These are phyloP conservation scores for Agrochola lychnidis DNA, from an alignment of 2,888 invertebrate genomes.

Conservation along the genomic window DNA sequence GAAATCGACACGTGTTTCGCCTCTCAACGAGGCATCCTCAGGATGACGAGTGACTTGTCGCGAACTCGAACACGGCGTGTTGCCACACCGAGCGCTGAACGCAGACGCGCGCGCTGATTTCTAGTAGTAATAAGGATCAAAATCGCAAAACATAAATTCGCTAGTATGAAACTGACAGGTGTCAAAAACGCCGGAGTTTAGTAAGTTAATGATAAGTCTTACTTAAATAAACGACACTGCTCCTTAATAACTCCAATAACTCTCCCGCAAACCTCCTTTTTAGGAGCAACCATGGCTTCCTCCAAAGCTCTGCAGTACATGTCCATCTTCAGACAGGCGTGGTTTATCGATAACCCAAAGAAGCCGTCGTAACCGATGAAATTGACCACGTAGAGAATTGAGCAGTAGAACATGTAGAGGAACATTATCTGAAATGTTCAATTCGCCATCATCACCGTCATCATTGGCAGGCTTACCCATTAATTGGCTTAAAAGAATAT, in stretches of 20 bases:
- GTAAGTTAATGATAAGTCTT: conserved; percentile 37
- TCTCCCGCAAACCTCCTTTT: conserved; percentile 39
- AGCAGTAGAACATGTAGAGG: conserved; percentile 69
- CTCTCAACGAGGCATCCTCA: too few species aligned
- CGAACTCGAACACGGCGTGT: too few species aligned
- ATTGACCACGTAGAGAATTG: conserved; percentile 69
- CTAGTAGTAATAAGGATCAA: too few species aligned
- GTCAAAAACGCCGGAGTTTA: too few species aligned
- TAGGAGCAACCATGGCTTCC: conserved; percentile 68
- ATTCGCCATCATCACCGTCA: background rate
- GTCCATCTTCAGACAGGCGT: conserved; percentile 81
- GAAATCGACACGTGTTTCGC: too few species aligned
- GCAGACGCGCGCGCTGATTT: too few species aligned
- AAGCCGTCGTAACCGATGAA: conserved; percentile 80
- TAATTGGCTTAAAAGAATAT: too few species aligned
- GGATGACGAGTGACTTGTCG: too few species aligned
- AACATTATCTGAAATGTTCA: conserved; percentile 63
- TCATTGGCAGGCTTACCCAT: too few species aligned
- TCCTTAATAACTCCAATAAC: conserved; percentile 74
- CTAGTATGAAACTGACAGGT: too few species aligned
- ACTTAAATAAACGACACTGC: conserved; percentile 77
- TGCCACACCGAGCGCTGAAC: too few species aligned
- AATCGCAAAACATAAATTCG: too few species aligned
- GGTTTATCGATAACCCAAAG: conserved; percentile 77
- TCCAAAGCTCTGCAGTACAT: conserved; percentile 74